A percentile compares a stretch with the other conserved stretches of the same genome.
phyloP scores from a whole-genome alignment of 1,140 invertebrate genomes.

The Macrotrachela quadricornifera region DNA sequence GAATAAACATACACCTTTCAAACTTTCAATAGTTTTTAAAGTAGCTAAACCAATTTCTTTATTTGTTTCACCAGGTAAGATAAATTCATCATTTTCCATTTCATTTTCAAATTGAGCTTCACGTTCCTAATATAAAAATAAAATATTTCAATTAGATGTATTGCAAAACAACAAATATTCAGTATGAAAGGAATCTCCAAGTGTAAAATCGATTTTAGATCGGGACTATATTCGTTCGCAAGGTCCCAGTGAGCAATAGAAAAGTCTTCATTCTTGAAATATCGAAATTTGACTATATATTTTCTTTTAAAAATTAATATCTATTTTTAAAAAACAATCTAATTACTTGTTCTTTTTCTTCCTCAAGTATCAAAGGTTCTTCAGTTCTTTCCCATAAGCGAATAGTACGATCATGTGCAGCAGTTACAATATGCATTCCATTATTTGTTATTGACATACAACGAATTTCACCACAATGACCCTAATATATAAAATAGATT shows the following conservation, averaged over 20 bases:
- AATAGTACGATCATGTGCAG: slow-evolving; percentile 67
- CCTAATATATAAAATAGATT: slow-evolving; percentile 12
- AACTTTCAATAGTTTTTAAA: slow-evolving; percentile 66
- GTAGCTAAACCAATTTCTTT: slow-evolving; percentile 56
- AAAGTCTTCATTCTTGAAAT: neutral
- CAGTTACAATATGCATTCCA: slow-evolving; percentile 54
- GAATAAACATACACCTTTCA: slow-evolving; percentile 50
- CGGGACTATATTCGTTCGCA: no score
- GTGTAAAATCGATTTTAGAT: no score
- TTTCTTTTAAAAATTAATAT: neutral
- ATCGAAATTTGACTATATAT: neutral
- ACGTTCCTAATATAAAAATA: slow-evolving; percentile 19
- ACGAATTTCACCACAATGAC: slow-evolving; percentile 47
- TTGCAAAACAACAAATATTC: neutral
- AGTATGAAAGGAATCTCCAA: no score
- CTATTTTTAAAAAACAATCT: neutral
- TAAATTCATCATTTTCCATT: slow-evolving; percentile 45
- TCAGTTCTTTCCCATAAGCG: slow-evolving; percentile 63
- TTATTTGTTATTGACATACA: slow-evolving; percentile 52
- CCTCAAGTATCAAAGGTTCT: slow-evolving; percentile 70
- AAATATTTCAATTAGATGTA: neutral
- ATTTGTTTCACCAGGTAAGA: slow-evolving; percentile 33
- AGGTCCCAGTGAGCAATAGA: no score
- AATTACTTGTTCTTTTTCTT: slow-evolving; percentile 51
- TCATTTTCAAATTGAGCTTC: slow-evolving; percentile 23